These are phyloP conservation scores for Anser brachyrhynchus DNA, from an alignment of 2,113 vertebrate genomes.

Conservation along the genomic window DNA sequence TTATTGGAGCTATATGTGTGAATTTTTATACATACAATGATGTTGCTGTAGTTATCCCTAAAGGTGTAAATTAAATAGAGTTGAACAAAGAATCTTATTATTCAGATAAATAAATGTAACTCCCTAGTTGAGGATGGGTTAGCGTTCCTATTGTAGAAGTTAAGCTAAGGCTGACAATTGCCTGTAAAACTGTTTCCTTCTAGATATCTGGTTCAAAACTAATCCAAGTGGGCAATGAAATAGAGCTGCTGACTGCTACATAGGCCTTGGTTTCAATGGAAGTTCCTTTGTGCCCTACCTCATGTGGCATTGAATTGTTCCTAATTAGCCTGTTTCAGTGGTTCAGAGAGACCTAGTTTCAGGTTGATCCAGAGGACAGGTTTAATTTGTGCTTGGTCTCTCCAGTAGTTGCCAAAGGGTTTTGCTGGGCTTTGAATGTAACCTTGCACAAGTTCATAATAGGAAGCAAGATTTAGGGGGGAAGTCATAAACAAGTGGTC, in stretches of 20 bases:
- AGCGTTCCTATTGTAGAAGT: not conserved
- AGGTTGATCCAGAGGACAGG: not conserved
- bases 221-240: not conserved
- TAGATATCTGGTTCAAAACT: not conserved
- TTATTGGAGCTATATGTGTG: not conserved
- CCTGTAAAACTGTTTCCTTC: not conserved
- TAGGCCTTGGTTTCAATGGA: rapidly evolving
- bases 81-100: no score
- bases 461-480: not conserved
- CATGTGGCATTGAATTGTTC: not conserved
- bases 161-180: not conserved
- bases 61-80: no score
- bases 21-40: not conserved
- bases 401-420: not conserved
- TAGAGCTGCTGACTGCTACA: not conserved
- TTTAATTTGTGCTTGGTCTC: not conserved
- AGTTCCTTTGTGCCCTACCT: not conserved
- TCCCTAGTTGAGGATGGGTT: not conserved
- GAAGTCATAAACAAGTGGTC: not conserved
- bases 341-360: not conserved
- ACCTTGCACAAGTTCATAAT: not conserved
- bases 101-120: not conserved
- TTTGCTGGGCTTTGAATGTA: not conserved
- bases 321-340: not conserved
- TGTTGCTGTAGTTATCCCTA: not conserved